Base-by-base conservation (phyloP, 2,888 invertebrate species). In the Diloba caeruleocephala region DNA sequence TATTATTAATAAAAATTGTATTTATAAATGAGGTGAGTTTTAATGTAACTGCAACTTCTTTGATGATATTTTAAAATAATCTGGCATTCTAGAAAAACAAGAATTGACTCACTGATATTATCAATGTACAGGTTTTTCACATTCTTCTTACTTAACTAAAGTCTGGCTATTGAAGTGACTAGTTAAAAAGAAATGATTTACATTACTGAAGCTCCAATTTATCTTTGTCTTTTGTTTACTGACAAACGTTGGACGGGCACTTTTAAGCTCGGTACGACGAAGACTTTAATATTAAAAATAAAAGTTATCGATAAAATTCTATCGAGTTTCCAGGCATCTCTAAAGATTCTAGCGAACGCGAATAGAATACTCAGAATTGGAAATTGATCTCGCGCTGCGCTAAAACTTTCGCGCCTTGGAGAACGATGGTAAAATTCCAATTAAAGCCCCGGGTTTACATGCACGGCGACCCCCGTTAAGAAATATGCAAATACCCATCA, bases 281-380 rank as follows among this genome's bases (percentile, higher is more conserved):
- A n/a, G n/a, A n/a, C n/a, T n/a, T n/a, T n/a, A 19, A 3, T 2
- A 8, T 8, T 9, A 9, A 13, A 38, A 21, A 8, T 10, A 21
- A 29, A 8, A 15, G 7, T 6, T 13, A 59, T 64, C 61, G 64
- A 61, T 32, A 71, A 25, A 50, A 41, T 26, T 23, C 17, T 17
- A 54, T 56, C 54, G 45, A 59, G 28, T 49, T 42, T 9, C 25
- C 21, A 9, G 7, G 15, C 82, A 65, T 43, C 79, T 29, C 76
- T 72, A 65, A 6, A 55, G 59, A 51, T 72, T 66, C 54, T 56
- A 55, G 71, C 45, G 53, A 76, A 81, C 75, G 78, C 77, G 82
- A 76, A 77, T 73, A 71, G 84, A 87, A 87, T 82, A 88, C 78
- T 83, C 81, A 72, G 85, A 88, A 88, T 88, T 87, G 85, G 81